These are phyloP conservation scores for Psittacula echo DNA, from an alignment of 2,797 vertebrate species.

Conservation along the genomic window DNA sequence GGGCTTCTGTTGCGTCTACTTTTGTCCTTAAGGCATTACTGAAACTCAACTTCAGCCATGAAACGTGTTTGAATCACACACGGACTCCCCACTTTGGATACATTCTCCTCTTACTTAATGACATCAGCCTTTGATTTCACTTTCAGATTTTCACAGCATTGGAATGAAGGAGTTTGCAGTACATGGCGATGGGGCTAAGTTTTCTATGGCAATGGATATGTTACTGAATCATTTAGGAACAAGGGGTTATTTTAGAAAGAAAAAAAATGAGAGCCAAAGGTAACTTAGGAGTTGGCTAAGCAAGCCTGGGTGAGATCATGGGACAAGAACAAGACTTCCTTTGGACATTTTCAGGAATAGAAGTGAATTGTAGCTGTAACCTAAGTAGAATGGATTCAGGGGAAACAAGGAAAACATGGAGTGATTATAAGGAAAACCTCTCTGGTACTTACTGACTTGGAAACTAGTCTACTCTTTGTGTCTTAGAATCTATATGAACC, in stretches of 20 bases:
- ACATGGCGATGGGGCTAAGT: not conserved
- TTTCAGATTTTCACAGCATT: not conserved
- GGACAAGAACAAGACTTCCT: not conserved
- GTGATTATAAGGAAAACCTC: not conserved
- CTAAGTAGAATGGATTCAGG: not conserved
- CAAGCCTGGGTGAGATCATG: not conserved
- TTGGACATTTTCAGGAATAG: not conserved
- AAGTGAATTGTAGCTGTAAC: not conserved
- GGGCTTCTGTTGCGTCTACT: not conserved
- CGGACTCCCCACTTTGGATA: fast-evolving
- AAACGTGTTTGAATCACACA: not conserved
- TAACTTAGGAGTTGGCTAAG: not conserved
- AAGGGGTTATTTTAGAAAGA: not conserved
- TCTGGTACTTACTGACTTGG: not conserved
- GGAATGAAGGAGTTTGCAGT: not conserved
- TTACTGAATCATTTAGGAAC: not conserved
- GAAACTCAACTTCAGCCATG: not conserved
- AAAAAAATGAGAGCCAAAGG: not conserved
- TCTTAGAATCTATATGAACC: not conserved
- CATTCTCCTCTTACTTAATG: not conserved
- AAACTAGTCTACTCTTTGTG: not conserved
- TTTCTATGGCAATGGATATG: not conserved
- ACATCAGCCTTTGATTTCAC: not conserved
- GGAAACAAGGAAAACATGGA: not conserved
- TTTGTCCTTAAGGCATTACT: not conserved